These are phyloP conservation scores for Lepus timidus DNA, from an alignment of 2,113 vertebrate species.

Conservation along the genomic window DNA sequence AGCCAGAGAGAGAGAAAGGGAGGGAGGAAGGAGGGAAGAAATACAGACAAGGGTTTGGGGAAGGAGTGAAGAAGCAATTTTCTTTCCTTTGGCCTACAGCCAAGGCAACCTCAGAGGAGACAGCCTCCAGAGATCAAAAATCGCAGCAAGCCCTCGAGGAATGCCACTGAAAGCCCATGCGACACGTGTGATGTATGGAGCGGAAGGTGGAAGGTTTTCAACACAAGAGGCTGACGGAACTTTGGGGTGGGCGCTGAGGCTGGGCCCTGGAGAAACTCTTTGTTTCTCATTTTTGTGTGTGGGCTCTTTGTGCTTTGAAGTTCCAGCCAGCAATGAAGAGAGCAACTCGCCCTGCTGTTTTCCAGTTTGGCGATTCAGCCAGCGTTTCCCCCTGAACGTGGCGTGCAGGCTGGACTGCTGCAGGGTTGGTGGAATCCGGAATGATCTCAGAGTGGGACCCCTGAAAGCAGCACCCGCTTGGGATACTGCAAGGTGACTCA, in stretches of 20 bases:
- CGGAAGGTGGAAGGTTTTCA: not conserved
- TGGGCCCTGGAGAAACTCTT: not conserved
- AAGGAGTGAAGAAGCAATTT: constrained; percentile 34
- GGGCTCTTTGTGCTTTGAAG: constrained; percentile 67
- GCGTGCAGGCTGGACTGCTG: not conserved
- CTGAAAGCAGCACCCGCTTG: not conserved
- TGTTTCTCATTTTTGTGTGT: constrained; percentile 43
- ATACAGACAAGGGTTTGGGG: not conserved
- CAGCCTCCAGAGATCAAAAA: constrained; percentile 44
- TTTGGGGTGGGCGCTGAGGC: not conserved
- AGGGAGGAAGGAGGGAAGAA: not conserved
- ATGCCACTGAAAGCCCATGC: not conserved
- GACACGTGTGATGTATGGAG: not conserved
- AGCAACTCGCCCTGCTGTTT: not conserved
- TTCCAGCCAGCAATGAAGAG: constrained; percentile 33
- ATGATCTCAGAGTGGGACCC: not conserved
- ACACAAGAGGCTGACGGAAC: constrained; percentile 18
- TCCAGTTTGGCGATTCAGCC: not conserved
- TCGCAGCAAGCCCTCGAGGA: not conserved
- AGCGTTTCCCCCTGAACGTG: accelerated
- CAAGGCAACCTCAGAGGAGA: constrained; percentile 52
- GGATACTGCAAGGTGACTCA: not conserved
- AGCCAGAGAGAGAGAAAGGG: too few relatives aligned
- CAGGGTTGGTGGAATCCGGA: not conserved
- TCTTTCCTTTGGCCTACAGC: constrained; percentile 52